Base-by-base conservation (phyloP, 2,888 invertebrate genomes). In the Pandemis cinnamomeana region DNA sequence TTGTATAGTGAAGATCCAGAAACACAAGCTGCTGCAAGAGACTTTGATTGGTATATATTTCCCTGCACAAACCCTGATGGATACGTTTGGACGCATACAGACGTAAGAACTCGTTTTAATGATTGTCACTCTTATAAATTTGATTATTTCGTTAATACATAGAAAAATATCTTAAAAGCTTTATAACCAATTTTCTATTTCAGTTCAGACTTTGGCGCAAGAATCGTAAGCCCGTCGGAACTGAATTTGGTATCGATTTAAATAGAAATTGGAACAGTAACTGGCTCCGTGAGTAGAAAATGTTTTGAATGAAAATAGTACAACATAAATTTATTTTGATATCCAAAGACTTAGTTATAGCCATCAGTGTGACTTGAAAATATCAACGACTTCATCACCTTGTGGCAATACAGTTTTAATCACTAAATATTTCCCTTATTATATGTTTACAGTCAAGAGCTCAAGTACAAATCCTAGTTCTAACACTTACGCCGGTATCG, bases 11-110 rank as follows among this genome's bases (percentile, higher is more conserved):
- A 86, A 0, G 84, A 93, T 44, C 72, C 82, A 0, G 83, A 86
- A 0, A 78, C 93, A 0, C 84, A 88, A 58, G 71, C 82, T 5
- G 84, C 94, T 69, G 94, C 91, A 0, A 87, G 91, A 20, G 86
- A 83, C 67, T 89, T 91, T 81, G 95, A 96, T 78, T 96, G 95
- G 95, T 95, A 96, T 83, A 88, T 96, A 66, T 88, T 96, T 76
- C 96, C 96, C 0, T 91, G 95, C 11, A 89, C 95, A 71, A 96
- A 96, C 85, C 96, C 96, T 6, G 96, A 96, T 83, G 96, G 96
- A 13, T 96, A 95, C 82, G 95, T 92, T 41, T 95, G 95, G 86
- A 95, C 96, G 0, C 95, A 96, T 82, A 92, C 90, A 0, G 83
- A 80, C 1, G 94, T 87, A 78, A 77, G 76, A 55, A 55, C 27